A percentile compares a stretch with the other conserved stretches of the same genome.
phyloP scores from a whole-genome alignment of 1,140 invertebrate species.

The Pseudachorutes palmiensis region DNA sequence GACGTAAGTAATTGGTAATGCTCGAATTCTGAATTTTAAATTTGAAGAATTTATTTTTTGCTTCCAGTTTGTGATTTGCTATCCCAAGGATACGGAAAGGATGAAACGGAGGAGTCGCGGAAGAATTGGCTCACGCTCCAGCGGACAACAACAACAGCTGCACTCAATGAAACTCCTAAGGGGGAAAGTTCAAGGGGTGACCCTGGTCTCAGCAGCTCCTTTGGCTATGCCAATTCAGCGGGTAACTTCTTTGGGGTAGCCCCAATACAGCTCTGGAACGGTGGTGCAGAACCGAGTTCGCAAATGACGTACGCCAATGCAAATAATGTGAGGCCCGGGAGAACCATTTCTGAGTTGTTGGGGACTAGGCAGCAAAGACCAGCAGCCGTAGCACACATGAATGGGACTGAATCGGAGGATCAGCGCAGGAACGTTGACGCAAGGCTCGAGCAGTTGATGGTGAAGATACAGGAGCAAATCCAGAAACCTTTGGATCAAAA shows the following conservation, averaged over 20 bases:
- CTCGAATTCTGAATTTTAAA: background rate
- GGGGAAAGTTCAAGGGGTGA: background rate
- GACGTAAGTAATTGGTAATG: background rate
- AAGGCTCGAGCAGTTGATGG: background rate
- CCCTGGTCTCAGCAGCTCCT: background rate
- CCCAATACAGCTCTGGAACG: background rate
- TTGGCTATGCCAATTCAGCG: background rate
- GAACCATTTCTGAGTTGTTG: background rate
- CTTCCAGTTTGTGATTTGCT: slow-evolving; percentile 1
- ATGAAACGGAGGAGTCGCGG: background rate
- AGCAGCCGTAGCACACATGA: background rate
- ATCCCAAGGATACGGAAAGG: background rate
- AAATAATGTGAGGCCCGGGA: background rate
- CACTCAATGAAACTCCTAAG: background rate
- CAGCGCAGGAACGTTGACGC: background rate
- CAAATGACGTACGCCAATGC: too few relatives aligned
- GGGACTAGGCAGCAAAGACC: background rate
- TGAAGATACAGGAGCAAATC: background rate
- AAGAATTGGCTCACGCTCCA: background rate
- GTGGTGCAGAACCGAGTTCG: background rate
- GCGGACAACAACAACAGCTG: background rate
- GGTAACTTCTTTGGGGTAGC: background rate
- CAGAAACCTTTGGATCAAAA: background rate
- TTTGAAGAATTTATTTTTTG: background rate
- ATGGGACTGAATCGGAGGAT: background rate